Percentiles rank a stretch among this genome's conserved stretches.
Evolutionary conservation across 2,113 vertebrate genomes (phyloP).

Genomic region (Chloebia gouldiae): DNA sequence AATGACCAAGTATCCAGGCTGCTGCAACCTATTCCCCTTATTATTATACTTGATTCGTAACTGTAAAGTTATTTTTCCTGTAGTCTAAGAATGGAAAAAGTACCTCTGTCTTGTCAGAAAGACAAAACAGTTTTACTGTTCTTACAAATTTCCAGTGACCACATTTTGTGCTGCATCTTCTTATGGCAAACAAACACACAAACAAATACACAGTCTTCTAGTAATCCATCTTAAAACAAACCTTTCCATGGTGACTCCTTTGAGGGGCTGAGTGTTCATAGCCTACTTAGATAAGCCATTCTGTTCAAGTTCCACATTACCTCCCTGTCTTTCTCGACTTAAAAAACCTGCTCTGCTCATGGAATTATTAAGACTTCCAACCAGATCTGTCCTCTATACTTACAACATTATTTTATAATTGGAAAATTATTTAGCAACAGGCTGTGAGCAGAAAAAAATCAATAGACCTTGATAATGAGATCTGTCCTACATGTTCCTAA

Average conservation of each 20-base stretch:
- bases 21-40: neutral
- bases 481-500: neutral
- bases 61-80: neutral
- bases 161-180: neutral
- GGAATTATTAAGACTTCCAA: constrained; percentile 16
- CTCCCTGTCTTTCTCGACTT: neutral
- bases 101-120: neutral
- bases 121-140: neutral
- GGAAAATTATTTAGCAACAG: constrained; percentile 37
- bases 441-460: constrained; percentile 10
- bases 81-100: neutral
- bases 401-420: constrained; percentile 16
- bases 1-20: neutral
- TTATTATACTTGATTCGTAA: neutral
- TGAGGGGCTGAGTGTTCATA: neutral
- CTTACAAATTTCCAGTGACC: neutral
- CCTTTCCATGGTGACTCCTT: neutral
- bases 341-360: neutral
- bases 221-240: neutral
- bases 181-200: neutral
- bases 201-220: neutral
- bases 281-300: neutral
- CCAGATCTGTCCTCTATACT: neutral
- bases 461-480: constrained; percentile 48
- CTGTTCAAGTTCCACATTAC: neutral